Evolutionary conservation across 2,113 vertebrate species (phyloP).

Genomic region (Motacilla tschutschensis): DNA sequence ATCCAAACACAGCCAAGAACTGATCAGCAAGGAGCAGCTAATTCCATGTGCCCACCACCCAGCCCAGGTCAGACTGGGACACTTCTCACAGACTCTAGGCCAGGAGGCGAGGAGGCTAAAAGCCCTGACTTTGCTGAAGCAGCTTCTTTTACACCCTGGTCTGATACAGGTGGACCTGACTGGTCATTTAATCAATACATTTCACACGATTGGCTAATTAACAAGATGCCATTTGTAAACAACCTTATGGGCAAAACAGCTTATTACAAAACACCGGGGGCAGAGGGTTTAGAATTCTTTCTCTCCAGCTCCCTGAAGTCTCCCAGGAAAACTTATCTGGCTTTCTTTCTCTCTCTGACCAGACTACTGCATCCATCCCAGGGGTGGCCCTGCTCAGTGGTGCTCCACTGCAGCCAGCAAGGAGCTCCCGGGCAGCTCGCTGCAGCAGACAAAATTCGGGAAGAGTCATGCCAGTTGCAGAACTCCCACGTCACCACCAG

Average conservation of each 20-base stretch:
- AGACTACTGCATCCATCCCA: neutral
- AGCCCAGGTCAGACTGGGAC: neutral
- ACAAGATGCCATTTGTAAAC: neutral
- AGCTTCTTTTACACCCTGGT: neutral
- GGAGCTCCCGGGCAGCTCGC: fast-evolving
- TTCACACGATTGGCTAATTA: neutral
- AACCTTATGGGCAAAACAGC: neutral
- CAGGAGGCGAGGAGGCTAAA: neutral
- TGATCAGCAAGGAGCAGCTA: neutral
- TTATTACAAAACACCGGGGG: neutral
- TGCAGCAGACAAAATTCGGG: fast-evolving
- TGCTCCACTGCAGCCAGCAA: neutral
- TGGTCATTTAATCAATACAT: neutral
- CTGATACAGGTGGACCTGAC: neutral
- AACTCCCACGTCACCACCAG: constrained; percentile 16
- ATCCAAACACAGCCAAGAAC: neutral
- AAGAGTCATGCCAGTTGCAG: neutral
- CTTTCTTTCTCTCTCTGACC: neutral
- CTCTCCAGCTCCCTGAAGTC: neutral
- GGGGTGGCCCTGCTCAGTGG: neutral
- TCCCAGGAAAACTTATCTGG: neutral
- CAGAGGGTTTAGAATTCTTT: neutral
- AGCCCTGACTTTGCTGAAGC: neutral
- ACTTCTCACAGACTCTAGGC: neutral
- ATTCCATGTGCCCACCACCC: fast-evolving